phyloP scores from a whole-genome alignment of 2,113 vertebrate species.

The Ceratotherium simum region DNA sequence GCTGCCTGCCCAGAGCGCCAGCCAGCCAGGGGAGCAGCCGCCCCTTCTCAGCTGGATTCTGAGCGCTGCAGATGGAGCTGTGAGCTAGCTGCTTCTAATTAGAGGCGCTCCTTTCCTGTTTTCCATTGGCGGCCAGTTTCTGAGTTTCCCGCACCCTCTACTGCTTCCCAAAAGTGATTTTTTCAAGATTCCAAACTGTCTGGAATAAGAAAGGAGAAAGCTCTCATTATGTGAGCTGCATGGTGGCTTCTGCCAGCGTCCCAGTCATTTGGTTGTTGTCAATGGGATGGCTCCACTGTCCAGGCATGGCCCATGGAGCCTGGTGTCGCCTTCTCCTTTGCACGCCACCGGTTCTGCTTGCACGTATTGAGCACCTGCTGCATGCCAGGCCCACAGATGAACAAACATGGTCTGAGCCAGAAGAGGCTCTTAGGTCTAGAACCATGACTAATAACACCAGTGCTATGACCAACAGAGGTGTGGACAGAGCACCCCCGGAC shows the following conservation, averaged over 20 bases:
- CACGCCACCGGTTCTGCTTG: too few relatives aligned
- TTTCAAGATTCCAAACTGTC: background rate
- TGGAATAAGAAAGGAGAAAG: background rate
- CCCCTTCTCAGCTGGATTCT: conserved; percentile 1
- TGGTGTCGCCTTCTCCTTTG: background rate
- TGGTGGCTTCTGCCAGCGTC: background rate
- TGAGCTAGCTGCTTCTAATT: conserved; percentile 12
- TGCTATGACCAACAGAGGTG: background rate
- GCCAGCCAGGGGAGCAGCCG: background rate
- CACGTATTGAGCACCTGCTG: background rate
- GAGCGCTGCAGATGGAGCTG: background rate
- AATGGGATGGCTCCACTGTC: too few relatives aligned
- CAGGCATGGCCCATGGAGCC: background rate
- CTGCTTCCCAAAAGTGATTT: conserved; percentile 51
- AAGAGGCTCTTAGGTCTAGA: background rate
- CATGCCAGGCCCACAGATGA: background rate
- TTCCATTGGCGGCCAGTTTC: background rate
- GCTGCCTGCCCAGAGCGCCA: background rate
- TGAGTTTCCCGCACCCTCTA: conserved; percentile 51
- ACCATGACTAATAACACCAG: background rate
- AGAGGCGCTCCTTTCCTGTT: conserved; percentile 22
- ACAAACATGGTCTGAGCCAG: background rate
- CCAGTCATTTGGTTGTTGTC: background rate
- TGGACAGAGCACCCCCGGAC: background rate
- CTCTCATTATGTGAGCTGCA: background rate